Evolutionary conservation across 2,113 vertebrate species (phyloP).

Genomic region (Syrmaticus mikado): DNA sequence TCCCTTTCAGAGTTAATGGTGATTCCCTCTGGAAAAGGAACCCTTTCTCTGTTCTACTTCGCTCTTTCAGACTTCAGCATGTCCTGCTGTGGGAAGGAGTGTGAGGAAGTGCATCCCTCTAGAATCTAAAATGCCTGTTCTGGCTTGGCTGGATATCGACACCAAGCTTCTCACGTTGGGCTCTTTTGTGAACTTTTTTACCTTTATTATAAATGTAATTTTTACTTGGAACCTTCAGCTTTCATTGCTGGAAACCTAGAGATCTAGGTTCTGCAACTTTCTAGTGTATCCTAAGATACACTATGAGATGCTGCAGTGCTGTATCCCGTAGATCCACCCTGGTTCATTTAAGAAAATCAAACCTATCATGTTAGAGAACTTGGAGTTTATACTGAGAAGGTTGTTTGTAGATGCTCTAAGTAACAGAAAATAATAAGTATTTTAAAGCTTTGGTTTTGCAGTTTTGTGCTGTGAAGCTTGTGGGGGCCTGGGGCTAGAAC

Average conservation of each 20-base stretch:
- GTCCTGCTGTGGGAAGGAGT: neutral
- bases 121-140: neutral
- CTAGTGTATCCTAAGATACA: neutral
- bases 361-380: neutral
- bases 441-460: neutral
- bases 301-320: neutral
- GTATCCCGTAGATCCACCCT: neutral
- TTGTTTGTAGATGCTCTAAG: neutral
- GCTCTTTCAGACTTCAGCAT: neutral
- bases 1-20: neutral
- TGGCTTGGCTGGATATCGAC: neutral
- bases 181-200: neutral
- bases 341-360: neutral
- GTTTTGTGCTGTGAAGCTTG: neutral
- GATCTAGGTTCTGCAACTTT: neutral
- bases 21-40: neutral
- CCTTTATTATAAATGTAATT: neutral
- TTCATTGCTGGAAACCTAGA: neutral
- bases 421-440: neutral
- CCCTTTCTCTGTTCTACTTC: neutral
- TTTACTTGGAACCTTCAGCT: neutral
- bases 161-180: accelerated
- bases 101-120: neutral
- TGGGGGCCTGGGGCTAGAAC: neutral
- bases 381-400: neutral